phyloP scores from a whole-genome alignment of 2,797 vertebrate genomes.

The Pangasius krempfi region DNA sequence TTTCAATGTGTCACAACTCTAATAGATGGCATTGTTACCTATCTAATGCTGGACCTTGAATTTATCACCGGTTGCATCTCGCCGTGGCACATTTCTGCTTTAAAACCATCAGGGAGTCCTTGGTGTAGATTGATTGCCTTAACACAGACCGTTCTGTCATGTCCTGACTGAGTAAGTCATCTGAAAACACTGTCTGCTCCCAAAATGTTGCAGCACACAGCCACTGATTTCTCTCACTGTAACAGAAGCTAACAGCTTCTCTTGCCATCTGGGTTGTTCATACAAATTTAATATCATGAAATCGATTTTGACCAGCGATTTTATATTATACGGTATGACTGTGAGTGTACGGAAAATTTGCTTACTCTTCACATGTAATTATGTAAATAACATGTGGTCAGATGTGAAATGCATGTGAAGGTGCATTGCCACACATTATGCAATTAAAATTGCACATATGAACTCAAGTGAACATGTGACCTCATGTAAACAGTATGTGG shows the following conservation, averaged over 20 bases:
- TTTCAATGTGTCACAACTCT: not conserved
- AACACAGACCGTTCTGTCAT: constrained; percentile 4
- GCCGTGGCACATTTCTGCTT: constrained; percentile 11
- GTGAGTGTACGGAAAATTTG: not conserved
- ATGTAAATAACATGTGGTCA: not conserved
- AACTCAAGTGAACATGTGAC: not conserved
- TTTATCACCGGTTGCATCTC: constrained; percentile 17
- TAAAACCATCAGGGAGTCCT: constrained; percentile 21
- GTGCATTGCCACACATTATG: not conserved
- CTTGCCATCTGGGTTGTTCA: not conserved
- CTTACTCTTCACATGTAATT: not conserved
- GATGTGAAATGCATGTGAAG: not conserved
- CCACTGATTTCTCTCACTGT: not conserved
- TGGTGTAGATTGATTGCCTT: constrained; percentile 18
- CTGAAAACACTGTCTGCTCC: constrained; percentile 6
- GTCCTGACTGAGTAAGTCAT: constrained; percentile 33
- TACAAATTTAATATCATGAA: not conserved
- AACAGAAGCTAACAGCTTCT: not conserved
- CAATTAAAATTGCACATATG: not conserved
- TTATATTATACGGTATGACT: not conserved
- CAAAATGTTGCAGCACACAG: constrained; percentile 14
- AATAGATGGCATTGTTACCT: not conserved
- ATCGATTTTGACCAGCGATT: not conserved
- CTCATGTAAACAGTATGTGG: not conserved
- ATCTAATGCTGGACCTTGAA: constrained; percentile 9